Percentiles rank a stretch among this genome's conserved stretches.
These are phyloP conservation scores for Psix sp. DNA, from an alignment of 1,140 invertebrate species.

Conservation along the genomic window DNA sequence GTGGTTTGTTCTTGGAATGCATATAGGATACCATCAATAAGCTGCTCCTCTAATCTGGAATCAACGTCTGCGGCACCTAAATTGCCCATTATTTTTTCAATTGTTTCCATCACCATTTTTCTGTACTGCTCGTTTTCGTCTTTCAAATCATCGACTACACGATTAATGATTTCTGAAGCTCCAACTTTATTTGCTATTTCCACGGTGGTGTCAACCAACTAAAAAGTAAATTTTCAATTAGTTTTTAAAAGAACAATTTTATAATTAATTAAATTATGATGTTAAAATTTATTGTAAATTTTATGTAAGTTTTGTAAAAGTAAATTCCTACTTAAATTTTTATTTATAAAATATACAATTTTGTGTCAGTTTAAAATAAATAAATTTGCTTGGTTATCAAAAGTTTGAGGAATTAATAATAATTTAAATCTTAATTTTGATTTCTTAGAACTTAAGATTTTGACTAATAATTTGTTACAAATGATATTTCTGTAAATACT, in stretches of 20 bases:
- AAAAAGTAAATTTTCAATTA: slow-evolving; percentile 4
- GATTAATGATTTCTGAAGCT: slow-evolving; percentile 98
- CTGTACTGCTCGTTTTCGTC: slow-evolving; percentile 99
- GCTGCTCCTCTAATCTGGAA: slow-evolving; percentile 96
- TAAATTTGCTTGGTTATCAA: too few relatives aligned
- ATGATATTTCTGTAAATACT: too few relatives aligned
- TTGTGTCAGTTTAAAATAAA: too few relatives aligned
- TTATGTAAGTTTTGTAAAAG: too few relatives aligned
- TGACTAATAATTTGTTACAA: too few relatives aligned
- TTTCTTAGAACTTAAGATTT: too few relatives aligned
- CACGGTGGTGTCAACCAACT: slow-evolving; percentile 98
- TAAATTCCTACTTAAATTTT: not conserved
- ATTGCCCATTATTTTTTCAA: slow-evolving; percentile 99
- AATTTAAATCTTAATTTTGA: too few relatives aligned
- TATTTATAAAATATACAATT: too few relatives aligned
- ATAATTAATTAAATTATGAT: slow-evolving; percentile 2
- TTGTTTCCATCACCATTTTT: slow-evolving; percentile 99
- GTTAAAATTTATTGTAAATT: too few relatives aligned
- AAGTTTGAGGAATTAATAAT: too few relatives aligned
- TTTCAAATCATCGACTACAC: slow-evolving; percentile 99
- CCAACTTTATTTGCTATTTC: slow-evolving; percentile 99
- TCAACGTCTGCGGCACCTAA: slow-evolving; percentile 98
- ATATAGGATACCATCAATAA: slow-evolving; percentile 99
- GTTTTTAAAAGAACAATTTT: slow-evolving; percentile 13
- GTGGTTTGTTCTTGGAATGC: slow-evolving; percentile 99